Evolutionary conservation across 2,797 vertebrate genomes (phyloP), one percentile per base, ranked within the genome.

Genomic region (Molossus molossus): DNA sequence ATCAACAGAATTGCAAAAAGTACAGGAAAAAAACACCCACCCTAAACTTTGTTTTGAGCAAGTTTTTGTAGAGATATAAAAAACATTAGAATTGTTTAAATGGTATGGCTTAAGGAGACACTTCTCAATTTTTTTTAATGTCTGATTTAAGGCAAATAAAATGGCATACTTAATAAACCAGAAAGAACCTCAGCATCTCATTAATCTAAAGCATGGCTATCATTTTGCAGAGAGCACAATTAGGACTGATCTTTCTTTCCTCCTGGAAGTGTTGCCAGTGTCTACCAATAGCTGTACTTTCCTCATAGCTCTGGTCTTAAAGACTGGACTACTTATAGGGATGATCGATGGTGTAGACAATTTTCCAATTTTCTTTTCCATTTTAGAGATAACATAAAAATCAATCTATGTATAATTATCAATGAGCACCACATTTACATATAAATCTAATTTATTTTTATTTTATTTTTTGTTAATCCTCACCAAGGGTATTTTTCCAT

Each of bases 321-420:
- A 80, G 48, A 37, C 73, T 80, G 57, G 29, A 37, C 81, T 57
- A 11, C 48, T 48, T 86, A 77, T 1, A 85, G 18, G 29, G 57
- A 72, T 72, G 81, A 91, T 37, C 57, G 50, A 86, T 29, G 48
- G 2, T 64, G 29, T 27, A 57, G 25, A 64, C 6, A 80, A 62
- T 93, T 80, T 58, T 62, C 45, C 48, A 93, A 27, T 69, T 86
- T 69, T 77, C 20, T 77, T 77, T 69, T 86, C 40, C 40, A 53
- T 48, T 80, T 80, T 91, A 86, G 33, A 94, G 64, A 13, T 85
- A 70, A 70, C 45, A 27, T 67, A 72, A 62, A 87, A 62, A 80
- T 15, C 65, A 93, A 70, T 55, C 64, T 62, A 20, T 12, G 5
- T n/a, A 48, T 29, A 72, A 80, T 37, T 79, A 79, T 60, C n/a